Evolutionary conservation across 2,888 invertebrate genomes (phyloP), one percentile per base, ranked within the genome.

Genomic region (Cynaeus angustus): DNA sequence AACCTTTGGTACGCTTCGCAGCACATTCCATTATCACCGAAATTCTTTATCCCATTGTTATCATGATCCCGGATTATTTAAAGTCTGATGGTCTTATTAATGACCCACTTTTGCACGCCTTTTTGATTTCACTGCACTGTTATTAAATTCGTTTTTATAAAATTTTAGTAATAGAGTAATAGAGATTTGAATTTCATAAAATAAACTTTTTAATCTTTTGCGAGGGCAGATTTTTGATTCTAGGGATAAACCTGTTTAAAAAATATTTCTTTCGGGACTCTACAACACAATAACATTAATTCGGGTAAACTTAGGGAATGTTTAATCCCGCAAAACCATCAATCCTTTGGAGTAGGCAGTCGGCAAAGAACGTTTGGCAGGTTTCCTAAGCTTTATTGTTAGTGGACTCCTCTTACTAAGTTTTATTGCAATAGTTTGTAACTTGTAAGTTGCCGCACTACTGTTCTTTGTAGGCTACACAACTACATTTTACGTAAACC

Each of bases 1-100:
- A 79, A 77, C 77, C 73, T 77, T 78, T 66, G 74, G 69, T 71
- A 66, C 75, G 77, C 76, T 72, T 68, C 72, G 70, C 70, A 73
- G 76, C 75, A 74, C 75, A 75, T 78, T 76, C 77, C 76, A 79
- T 79, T 79, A 79, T 78, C 77, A 74, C 73, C 68, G 73, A 70
- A 79, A 79, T 79, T 78, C 80, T 79, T 80, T 74, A 72, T 74
- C 72, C 79, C 66, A 78, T 79, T 80, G 79, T 80, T 80, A 80
- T 78, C 76, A 65, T 66, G 75, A 73, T 77, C 77, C 72, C 66
- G 75, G 78, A 79, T 79, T 80, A 80, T 80, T 80, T 77, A 79
- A 78, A 79, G 75, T 76, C 76, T 75, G 77, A 79, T 77, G 77
- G 75, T 76, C 76, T 77, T 79, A 80, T 79, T 80, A 80, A 80